Conservation (phyloP, 2,113 vertebrate species). For the Paracanthobrama guichenoti region DNA sequence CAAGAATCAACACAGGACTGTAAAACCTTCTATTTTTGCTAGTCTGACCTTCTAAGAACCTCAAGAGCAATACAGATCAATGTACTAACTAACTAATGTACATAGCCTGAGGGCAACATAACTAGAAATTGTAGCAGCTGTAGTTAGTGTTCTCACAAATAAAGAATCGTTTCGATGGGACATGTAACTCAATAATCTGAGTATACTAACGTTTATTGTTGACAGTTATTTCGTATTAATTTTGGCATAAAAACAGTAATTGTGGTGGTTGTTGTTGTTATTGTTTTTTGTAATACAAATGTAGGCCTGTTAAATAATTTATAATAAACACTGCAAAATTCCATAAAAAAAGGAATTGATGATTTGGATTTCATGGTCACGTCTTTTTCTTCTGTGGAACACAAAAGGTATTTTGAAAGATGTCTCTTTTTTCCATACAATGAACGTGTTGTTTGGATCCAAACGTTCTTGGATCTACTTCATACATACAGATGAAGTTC, state of each 20-base stretch:
- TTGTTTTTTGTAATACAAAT: background rate
- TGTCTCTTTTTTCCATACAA: too few species aligned
- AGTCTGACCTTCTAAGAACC: constrained; percentile 4
- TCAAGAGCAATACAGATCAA: background rate
- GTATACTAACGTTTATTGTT: background rate
- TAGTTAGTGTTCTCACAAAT: background rate
- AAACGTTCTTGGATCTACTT: background rate
- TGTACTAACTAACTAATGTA: background rate
- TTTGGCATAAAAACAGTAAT: background rate
- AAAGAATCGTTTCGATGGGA: background rate
- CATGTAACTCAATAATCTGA: background rate
- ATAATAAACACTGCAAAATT: background rate
- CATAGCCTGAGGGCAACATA: constrained; percentile 3
- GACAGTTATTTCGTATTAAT: background rate
- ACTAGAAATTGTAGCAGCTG: background rate
- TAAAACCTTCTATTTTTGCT: background rate
- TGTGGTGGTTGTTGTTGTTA: background rate
- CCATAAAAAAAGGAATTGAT: background rate
- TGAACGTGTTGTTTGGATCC: background rate
- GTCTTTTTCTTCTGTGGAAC: background rate
- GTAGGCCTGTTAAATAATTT: background rate
- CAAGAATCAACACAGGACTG: background rate
- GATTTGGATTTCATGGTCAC: background rate
- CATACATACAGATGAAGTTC: too few species aligned
- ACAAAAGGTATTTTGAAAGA: background rate